Base-by-base conservation (phyloP, 1,140 invertebrate species). In the Anthonomus grandis region DNA sequence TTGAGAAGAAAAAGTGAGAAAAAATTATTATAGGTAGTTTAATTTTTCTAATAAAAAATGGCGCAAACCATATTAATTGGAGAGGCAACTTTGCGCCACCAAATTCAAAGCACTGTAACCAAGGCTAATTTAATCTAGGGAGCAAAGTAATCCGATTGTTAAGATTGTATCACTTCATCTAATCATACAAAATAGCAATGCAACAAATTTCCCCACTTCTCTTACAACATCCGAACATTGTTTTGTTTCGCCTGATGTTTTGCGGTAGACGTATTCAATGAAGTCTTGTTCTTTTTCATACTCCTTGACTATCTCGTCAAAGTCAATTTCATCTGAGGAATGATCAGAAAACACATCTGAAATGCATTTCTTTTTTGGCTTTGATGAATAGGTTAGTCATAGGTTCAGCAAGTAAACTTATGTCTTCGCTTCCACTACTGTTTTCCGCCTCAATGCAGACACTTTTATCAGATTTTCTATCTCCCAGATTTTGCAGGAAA, bases 251-350 rank as follows among this genome's bases (percentile, higher is more conserved):
- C 17, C n/a, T 39, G 24, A 19, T 39, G 24, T 13, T 15, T 9
- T 27, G 15, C 24, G 9, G 4, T 9, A 12, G 6, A 36, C 6
- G 24, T 10, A 39, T 4, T 49, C 46, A 5, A 49, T 15, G 21
- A 49, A 49, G 9, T 31, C 24, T 38, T 38, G 9, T 41, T 19
- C 18, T 41, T 31, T 49, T 49, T 8, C 22, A 10, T 49, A 36
- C 21, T 49, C 46, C 34, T 38, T 27, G 10, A 10, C 12, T 8
- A 27, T 27, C 24, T 31, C 46, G 22, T 49, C 46, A 49, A 49
- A 49, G 22, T 49, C 46, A 13, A 49, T 19, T 18, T 49, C 46
- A 19, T 49, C 46, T 5, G 46, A 49, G n/a, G 46, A 49, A 19
- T 31, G 25, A 15, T 49, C 46, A 15, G 18, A 41, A 41, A 41